phyloP scores from a whole-genome alignment of 2,113 vertebrate genomes.

The Steatornis caripensis region DNA sequence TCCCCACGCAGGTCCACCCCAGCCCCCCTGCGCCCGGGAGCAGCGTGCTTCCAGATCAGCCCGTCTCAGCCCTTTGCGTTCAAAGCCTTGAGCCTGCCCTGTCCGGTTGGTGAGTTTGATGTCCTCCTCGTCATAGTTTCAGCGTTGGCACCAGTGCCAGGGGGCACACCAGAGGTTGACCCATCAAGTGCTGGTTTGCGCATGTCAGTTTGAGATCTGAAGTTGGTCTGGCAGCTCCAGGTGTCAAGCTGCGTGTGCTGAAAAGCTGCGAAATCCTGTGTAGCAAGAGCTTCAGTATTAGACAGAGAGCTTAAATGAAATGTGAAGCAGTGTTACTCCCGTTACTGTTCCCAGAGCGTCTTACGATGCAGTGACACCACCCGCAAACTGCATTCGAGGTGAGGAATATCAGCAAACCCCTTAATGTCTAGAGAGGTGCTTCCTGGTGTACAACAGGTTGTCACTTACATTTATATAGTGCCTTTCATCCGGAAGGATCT shows the following conservation, averaged over 20 bases:
- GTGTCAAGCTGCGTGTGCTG: background rate
- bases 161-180: background rate
- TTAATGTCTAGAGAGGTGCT: background rate
- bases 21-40: rapidly evolving
- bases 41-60: background rate
- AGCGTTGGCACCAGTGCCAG: background rate
- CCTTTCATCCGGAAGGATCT: conserved; percentile 65
- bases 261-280: background rate
- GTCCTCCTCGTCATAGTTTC: background rate
- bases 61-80: background rate
- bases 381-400: rapidly evolving
- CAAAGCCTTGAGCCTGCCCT: background rate
- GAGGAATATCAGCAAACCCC: background rate
- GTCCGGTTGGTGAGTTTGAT: background rate
- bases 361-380: background rate
- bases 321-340: rapidly evolving
- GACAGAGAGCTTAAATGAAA: background rate
- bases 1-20: background rate
- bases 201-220: background rate
- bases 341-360: background rate
- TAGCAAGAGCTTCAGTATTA: background rate
- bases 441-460: background rate
- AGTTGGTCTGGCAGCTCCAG: background rate
- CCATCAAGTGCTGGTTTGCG: background rate
- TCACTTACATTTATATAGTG: conserved; percentile 14